A percentile compares a stretch with the other conserved stretches of the same genome.
These are phyloP conservation scores for Phlogophora meticulosa DNA, from an alignment of 2,888 invertebrate genomes.

Conservation along the genomic window DNA sequence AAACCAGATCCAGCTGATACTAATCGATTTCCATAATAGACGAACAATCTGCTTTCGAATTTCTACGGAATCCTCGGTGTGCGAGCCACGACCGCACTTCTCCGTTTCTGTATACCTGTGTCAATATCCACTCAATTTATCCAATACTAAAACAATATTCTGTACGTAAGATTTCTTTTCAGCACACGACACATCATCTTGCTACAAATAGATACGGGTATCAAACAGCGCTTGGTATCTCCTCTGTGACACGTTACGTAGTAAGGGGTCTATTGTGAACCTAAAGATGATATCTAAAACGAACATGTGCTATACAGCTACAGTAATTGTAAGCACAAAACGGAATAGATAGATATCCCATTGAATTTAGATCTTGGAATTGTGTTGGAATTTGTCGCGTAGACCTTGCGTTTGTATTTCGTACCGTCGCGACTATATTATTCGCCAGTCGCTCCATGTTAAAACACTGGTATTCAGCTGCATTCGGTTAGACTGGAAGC, in stretches of 20 bases:
- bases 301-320: slow-evolving; percentile 28
- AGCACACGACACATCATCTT: slow-evolving; percentile 20
- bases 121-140: background rate
- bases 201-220: slow-evolving; percentile 28
- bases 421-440: no score
- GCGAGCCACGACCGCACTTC: no score
- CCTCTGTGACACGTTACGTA: slow-evolving; percentile 42
- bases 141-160: background rate
- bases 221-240: slow-evolving; percentile 36
- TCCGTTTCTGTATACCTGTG: no score
- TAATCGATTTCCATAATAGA: no score
- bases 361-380: slow-evolving; percentile 23
- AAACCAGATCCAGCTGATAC: no score
- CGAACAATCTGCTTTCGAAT: no score
- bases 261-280: slow-evolving; percentile 48
- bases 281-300: slow-evolving; percentile 54
- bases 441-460: no score
- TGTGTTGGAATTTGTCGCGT: slow-evolving; percentile 24
- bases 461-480: no score
- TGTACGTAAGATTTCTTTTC: slow-evolving; percentile 21
- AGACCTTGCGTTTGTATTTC: background rate
- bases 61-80: no score
- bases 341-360: slow-evolving; percentile 22
- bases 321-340: slow-evolving; percentile 45
- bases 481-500: no score